A percentile compares a stretch with the other conserved stretches of the same genome.
Conservation (phyloP, 2,888 invertebrate genomes). For the Aleiodes testaceus region DNA sequence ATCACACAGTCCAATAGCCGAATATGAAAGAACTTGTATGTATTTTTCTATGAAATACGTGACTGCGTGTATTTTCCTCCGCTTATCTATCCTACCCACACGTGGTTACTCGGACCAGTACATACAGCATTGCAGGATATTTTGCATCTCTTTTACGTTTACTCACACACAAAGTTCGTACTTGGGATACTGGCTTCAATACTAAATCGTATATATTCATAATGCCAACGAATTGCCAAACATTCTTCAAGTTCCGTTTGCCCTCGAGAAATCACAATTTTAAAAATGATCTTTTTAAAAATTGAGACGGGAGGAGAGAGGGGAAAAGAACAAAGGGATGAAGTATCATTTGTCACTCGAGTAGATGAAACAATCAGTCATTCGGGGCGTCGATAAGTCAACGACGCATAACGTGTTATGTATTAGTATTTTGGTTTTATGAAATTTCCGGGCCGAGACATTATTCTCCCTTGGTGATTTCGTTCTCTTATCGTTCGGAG, state of each 20-base stretch:
- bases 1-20: constrained; percentile 47
- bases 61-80: constrained; percentile 65
- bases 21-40: constrained; percentile 47
- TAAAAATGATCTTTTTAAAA: not conserved
- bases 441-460: constrained; percentile 18
- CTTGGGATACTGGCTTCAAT: not conserved
- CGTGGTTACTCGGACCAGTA: constrained; percentile 54
- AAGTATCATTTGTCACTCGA: constrained; percentile 10
- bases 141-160: constrained; percentile 28
- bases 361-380: constrained; percentile 25
- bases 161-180: not conserved
- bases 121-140: constrained; percentile 45
- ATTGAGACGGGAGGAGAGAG: not conserved
- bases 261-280: too few relatives aligned
- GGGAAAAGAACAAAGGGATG: not conserved
- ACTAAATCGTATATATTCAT: too few relatives aligned
- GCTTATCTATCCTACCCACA: constrained; percentile 65
- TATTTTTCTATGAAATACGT: constrained; percentile 66
- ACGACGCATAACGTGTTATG: constrained; percentile 27
- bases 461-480: constrained; percentile 8
- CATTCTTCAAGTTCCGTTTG: too few relatives aligned
- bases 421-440: constrained; percentile 15
- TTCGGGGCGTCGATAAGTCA: constrained; percentile 4
- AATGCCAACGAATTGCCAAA: too few relatives aligned
- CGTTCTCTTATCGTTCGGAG: constrained; percentile 2